Base-by-base conservation (phyloP, 2,113 vertebrate genomes). In the Girardinichthys multiradiatus region DNA sequence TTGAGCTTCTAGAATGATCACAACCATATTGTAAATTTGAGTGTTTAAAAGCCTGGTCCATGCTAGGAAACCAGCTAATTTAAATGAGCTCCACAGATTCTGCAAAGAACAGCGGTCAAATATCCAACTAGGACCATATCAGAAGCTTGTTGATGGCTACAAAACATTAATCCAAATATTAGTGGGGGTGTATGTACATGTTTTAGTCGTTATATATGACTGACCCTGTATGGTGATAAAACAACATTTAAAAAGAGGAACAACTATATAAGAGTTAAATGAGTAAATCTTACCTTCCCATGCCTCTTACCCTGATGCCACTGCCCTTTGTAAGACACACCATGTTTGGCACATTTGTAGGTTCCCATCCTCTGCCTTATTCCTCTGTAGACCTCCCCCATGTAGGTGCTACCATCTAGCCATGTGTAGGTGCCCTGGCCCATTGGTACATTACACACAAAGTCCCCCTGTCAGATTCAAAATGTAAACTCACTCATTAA, bases 251-350 rank as follows among this genome's bases (percentile, higher is more conserved):
- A n/a, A 26, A 42, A 64, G 4, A 42, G 17, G 1, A 62, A 24
- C 2, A 4, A 62, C 12, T 39, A 39, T 35, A 62, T 4, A 60
- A 14, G 15, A 37, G 27, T 9, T 12, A 6, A 4, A 33, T 15
- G 26, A 64, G 28, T 30, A 27, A 21, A 54, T 70, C 74, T 39
- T 89, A 98, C 98, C 95, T 96, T 95, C 37, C 97, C 97, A 0
- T 98, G 95, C 33, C 95, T 93, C 85, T 92, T 95, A 82, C 96
- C 94, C 0, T 90, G 87, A 72, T 81, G 74, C 98, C 97, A 99
- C 58, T 95, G 87, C 17, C 98, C 98, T 7, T 64, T n/a, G 79
- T 98, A 99, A 28, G 87, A 91, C 76, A 95, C 42, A 8, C 63
- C 29, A 0, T 79, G 72, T 17, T 78, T 81, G 68, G 90, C 77